phyloP scores from a whole-genome alignment of 2,888 invertebrate genomes.

The Fragum sueziense region DNA sequence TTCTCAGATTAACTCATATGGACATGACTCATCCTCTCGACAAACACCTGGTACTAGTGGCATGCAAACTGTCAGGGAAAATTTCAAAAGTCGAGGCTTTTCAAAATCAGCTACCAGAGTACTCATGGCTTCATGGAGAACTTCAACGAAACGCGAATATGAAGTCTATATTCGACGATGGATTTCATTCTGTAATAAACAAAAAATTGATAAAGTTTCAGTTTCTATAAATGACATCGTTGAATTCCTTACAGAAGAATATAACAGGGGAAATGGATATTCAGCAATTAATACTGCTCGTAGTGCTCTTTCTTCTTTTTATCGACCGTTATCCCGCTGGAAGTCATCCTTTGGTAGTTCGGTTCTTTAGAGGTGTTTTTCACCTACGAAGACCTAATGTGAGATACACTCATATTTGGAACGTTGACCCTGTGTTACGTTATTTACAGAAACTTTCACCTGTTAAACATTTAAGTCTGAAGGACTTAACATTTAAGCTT shows the following conservation, averaged over 20 bases:
- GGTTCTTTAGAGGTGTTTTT: slow-evolving; percentile 29
- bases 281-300: slow-evolving; percentile 48
- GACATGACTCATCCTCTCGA: slow-evolving; percentile 26
- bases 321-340: slow-evolving; percentile 29
- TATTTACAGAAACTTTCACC: slow-evolving; percentile 24
- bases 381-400: neutral
- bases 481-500: too few relatives aligned
- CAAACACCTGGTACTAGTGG: slow-evolving; percentile 33
- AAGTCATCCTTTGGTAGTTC: slow-evolving; percentile 43
- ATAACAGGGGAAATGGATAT: slow-evolving; percentile 38
- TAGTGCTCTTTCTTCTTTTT: slow-evolving; percentile 41
- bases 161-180: slow-evolving; percentile 49
- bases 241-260: slow-evolving; percentile 42
- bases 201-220: slow-evolving; percentile 50
- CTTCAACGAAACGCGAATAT: slow-evolving; percentile 53
- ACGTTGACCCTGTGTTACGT: neutral
- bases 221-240: slow-evolving; percentile 44
- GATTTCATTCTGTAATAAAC: slow-evolving; percentile 48
- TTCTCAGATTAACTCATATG: slow-evolving; percentile 15
- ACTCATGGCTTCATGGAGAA: slow-evolving; percentile 53
- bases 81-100: slow-evolving; percentile 32
- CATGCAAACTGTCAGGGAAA: slow-evolving; percentile 42
- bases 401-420: slow-evolving; percentile 12
- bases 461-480: slow-evolving; percentile 15
- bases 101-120: slow-evolving; percentile 34